Evolutionary conservation across 2,113 vertebrate genomes (phyloP), one percentile per base, ranked within the genome.

Genomic region (Strix uralensis): DNA sequence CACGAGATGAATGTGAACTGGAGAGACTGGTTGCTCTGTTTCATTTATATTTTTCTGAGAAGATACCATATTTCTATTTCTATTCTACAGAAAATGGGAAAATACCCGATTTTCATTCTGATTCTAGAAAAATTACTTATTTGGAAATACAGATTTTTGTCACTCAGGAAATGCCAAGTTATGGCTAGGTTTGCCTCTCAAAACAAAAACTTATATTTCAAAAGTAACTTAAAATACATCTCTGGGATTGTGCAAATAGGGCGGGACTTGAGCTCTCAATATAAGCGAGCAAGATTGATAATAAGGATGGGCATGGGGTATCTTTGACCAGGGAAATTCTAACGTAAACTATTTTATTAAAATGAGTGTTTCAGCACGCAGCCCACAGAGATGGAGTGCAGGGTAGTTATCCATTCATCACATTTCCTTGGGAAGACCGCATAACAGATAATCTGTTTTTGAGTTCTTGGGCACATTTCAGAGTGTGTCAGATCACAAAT

Each of bases 281-380:
- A 47, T 22, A 34, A 36, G 20, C 5, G n/a, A 58, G n/a, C 19
- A 58, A 67, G 8, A 47, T 0, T 5, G 36, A 57, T 13, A 34
- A 47, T 9, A 5, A 55, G 11, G 67, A 0, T 2, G 11, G 5
- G 30, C 1, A 0, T 5, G 21, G 21, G 19, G 5, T 10, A 9
- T 11, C 49, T 51, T 27, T 59, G 32, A 54, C 29, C 29, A 55
- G 6, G 10, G 22, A 51, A 89, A 81, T 32, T 32, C 40, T 30
- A 73, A 47, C 3, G 9, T 15, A 22, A 82, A 34, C 14, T 62
- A 5, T 70, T 92, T 73, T 3, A 58, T 58, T 47, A n/a, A 51
- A 67, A 51, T 1, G 17, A 58, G 10, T 3, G 4, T n/a, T 81
- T 40, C 51, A 12, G 72, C 59, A 40, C 0, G 1, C 47, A 77